phyloP scores from a whole-genome alignment of 2,888 invertebrate genomes.

The Caenorhabditis parvicauda region DNA sequence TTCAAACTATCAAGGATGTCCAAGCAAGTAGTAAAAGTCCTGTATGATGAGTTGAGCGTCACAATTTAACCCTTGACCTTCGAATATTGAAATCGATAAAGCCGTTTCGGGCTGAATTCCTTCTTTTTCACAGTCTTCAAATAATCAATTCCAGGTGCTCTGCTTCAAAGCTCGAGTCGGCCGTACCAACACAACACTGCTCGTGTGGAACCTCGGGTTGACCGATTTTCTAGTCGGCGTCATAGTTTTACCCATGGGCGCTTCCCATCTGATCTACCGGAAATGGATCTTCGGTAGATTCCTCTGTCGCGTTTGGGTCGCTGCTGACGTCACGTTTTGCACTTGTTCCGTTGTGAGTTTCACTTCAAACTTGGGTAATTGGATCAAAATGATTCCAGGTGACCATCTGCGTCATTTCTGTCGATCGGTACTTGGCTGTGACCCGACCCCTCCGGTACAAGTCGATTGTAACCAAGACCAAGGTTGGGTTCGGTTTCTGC shows the following conservation, averaged over 20 bases:
- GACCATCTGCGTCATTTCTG: conserved; percentile 67
- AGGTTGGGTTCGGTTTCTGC: too few species aligned
- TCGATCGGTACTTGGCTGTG: conserved; percentile 64
- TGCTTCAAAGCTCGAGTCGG: conserved; percentile 62
- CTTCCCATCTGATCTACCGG: conserved; percentile 54
- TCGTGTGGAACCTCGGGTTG: conserved; percentile 63
- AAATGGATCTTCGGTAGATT: conserved; percentile 67
- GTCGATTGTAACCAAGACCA: conserved; percentile 56
- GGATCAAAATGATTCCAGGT: conserved; percentile 52
- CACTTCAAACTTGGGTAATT: background rate
- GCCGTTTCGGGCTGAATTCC: too few species aligned
- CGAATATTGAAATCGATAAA: too few species aligned
- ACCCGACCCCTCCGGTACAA: conserved; percentile 62
- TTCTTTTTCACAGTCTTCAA: too few species aligned
- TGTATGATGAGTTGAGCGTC: too few species aligned
- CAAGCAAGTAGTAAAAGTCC: too few species aligned
- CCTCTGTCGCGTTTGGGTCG: conserved; percentile 69
- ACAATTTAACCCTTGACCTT: too few species aligned
- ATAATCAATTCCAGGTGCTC: too few species aligned
- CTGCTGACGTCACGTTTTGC: conserved; percentile 69
- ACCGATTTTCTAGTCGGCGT: conserved; percentile 63
- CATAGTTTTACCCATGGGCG: conserved; percentile 62
- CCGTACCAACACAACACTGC: conserved; percentile 61
- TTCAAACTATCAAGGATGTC: too few species aligned
- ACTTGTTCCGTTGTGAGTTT: conserved; percentile 68